Evolutionary conservation across 2,888 invertebrate species (phyloP).

Genomic region (Chrysotoxum bicinctum): DNA sequence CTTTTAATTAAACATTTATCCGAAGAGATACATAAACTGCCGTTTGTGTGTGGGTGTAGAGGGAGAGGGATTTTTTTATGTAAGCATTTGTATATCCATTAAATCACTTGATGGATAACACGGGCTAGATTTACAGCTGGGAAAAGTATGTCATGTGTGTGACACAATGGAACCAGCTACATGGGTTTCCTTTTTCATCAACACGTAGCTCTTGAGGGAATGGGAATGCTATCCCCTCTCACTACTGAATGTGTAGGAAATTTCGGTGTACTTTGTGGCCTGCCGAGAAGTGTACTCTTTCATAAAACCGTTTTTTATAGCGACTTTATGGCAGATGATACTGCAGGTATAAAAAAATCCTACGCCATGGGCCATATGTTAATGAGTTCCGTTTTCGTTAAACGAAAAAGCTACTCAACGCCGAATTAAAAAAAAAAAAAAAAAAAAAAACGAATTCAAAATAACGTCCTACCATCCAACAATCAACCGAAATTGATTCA

Average conservation of each 20-base stretch:
- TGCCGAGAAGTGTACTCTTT: slow-evolving; percentile 33
- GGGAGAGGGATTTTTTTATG: neutral
- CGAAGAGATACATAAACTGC: neutral
- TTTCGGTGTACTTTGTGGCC: slow-evolving; percentile 47
- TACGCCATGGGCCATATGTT: slow-evolving; percentile 55
- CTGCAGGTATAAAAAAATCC: neutral
- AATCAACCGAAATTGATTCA: slow-evolving; percentile 63
- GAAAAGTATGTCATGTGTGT: slow-evolving; percentile 41
- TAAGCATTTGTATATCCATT: slow-evolving; percentile 16
- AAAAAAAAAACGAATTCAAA: neutral
- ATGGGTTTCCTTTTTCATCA: slow-evolving; percentile 47
- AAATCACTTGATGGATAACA: slow-evolving; percentile 42
- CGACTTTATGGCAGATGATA: slow-evolving; percentile 41
- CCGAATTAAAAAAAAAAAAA: slow-evolving; percentile 9
- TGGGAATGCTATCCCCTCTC: neutral
- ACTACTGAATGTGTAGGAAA: slow-evolving; percentile 16
- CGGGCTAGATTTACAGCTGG: slow-evolving; percentile 41
- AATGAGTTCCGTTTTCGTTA: slow-evolving; percentile 64
- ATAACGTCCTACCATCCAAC: slow-evolving; percentile 6
- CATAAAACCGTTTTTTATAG: slow-evolving; percentile 48
- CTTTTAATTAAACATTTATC: slow-evolving; percentile 63
- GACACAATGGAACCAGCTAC: slow-evolving; percentile 62
- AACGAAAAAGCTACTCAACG: slow-evolving; percentile 54
- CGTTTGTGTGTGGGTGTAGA: neutral
- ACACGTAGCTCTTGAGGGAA: slow-evolving; percentile 14